These are phyloP conservation scores for Octopus sinensis DNA, from an alignment of 1,140 invertebrate species.

Conservation along the genomic window DNA sequence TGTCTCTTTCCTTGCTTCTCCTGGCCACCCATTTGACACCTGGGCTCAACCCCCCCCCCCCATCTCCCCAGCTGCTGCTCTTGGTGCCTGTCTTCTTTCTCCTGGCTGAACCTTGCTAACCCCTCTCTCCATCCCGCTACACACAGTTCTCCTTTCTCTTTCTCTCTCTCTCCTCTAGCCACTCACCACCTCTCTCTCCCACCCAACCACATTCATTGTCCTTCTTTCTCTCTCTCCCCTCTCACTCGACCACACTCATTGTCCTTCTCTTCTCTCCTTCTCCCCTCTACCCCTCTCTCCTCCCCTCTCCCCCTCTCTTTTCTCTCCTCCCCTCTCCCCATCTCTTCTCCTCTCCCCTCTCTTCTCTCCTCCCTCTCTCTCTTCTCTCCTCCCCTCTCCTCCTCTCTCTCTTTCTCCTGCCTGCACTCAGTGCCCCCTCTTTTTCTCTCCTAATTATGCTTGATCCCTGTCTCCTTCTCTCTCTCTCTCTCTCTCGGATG, in stretches of 20 bases:
- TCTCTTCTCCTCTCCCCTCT: conserved; percentile 10
- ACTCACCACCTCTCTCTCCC: neutral
- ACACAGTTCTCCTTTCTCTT: neutral
- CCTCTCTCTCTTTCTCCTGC: neutral
- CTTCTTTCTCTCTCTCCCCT: neutral
- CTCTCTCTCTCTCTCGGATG: neutral
- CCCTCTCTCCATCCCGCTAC: too few relatives aligned
- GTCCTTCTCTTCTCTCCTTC: conserved; percentile 8
- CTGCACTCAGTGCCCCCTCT: neutral
- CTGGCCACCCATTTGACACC: too few relatives aligned
- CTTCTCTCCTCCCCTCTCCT: neutral
- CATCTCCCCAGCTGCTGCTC: too few relatives aligned
- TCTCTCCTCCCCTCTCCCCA: neutral
- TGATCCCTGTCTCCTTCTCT: neutral
- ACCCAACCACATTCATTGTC: neutral
- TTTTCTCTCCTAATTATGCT: neutral
- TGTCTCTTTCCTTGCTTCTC: too few relatives aligned
- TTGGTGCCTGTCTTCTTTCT: too few relatives aligned
- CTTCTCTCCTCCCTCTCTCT: neutral
- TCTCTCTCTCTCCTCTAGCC: neutral
- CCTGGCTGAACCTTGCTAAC: too few relatives aligned
- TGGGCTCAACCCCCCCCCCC: too few relatives aligned
- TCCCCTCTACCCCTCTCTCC: neutral
- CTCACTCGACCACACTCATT: neutral
- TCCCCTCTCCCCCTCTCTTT: neutral